Conservation (phyloP, 2,888 invertebrate genomes). For the Plemyria rubiginata region DNA sequence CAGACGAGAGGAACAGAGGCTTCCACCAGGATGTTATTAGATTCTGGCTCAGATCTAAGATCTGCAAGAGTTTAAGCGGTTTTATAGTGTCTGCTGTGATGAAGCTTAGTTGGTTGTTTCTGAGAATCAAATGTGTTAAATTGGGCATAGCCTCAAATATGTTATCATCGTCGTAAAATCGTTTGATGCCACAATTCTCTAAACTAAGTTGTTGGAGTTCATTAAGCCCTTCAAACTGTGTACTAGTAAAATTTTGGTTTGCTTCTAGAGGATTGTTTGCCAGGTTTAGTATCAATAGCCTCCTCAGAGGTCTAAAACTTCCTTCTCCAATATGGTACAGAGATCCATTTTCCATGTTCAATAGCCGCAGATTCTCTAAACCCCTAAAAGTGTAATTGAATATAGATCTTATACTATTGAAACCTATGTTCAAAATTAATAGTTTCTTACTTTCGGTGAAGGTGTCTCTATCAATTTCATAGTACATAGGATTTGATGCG, state of each 20-base stretch:
- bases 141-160: conserved; percentile 80
- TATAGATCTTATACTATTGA: conserved; percentile 81
- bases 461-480: conserved; percentile 77
- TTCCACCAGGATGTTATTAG: conserved; percentile 81
- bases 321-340: conserved; percentile 76
- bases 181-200: conserved; percentile 79
- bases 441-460: conserved; percentile 79
- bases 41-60: conserved; percentile 82
- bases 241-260: conserved; percentile 67
- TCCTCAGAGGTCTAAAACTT: conserved; percentile 74
- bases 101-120: conserved; percentile 75
- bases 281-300: conserved; percentile 79
- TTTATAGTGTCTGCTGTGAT: conserved; percentile 72
- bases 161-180: conserved; percentile 70
- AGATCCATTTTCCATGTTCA: conserved; percentile 82
- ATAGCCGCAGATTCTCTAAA: conserved; percentile 72
- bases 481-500: conserved; percentile 71
- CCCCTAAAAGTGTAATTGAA: conserved; percentile 80
- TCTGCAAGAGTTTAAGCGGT: conserved; percentile 69
- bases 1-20: conserved; percentile 75
- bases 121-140: conserved; percentile 78
- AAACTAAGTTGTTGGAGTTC: conserved; percentile 77
- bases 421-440: conserved; percentile 79
- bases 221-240: conserved; percentile 77
- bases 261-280: conserved; percentile 80